Evolutionary conservation across 2,797 vertebrate genomes (phyloP).

Genomic region (Erethizon dorsatum): DNA sequence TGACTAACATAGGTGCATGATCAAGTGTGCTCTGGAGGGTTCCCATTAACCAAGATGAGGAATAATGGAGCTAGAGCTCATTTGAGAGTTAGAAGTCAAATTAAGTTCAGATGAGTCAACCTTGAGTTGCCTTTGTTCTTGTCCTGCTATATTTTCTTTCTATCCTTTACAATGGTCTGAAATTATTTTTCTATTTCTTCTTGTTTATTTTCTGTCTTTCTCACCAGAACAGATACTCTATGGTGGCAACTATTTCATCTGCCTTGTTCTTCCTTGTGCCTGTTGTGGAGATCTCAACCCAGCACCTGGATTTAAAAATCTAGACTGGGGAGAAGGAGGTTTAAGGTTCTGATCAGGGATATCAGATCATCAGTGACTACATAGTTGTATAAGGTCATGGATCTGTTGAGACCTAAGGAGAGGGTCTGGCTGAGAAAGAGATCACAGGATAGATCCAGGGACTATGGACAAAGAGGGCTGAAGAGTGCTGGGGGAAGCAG

Average conservation of each 20-base stretch:
- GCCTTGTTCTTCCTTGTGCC: constrained; percentile 5
- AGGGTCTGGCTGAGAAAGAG: neutral
- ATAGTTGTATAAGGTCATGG: neutral
- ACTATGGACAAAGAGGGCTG: neutral
- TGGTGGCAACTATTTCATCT: neutral
- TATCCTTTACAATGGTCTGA: neutral
- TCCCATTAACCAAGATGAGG: neutral
- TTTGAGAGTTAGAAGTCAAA: neutral
- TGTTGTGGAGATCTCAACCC: neutral
- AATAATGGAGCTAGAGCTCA: neutral
- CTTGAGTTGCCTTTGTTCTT: neutral
- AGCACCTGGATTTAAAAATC: neutral
- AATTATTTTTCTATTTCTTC: constrained; percentile 4
- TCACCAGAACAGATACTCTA: neutral
- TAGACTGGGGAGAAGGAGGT: neutral
- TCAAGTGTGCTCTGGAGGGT: neutral
- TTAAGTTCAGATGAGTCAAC: neutral
- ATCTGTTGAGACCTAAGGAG: neutral
- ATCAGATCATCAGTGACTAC: neutral
- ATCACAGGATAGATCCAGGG: neutral
- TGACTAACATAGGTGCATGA: neutral
- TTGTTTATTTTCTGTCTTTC: neutral
- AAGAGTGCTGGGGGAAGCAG: neutral
- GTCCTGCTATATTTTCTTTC: neutral
- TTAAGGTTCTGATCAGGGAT: neutral